A percentile compares a stretch with the other conserved stretches of the same genome.
Conservation (phyloP, 2,888 invertebrate genomes). For the Heterodera filipjevi region DNA sequence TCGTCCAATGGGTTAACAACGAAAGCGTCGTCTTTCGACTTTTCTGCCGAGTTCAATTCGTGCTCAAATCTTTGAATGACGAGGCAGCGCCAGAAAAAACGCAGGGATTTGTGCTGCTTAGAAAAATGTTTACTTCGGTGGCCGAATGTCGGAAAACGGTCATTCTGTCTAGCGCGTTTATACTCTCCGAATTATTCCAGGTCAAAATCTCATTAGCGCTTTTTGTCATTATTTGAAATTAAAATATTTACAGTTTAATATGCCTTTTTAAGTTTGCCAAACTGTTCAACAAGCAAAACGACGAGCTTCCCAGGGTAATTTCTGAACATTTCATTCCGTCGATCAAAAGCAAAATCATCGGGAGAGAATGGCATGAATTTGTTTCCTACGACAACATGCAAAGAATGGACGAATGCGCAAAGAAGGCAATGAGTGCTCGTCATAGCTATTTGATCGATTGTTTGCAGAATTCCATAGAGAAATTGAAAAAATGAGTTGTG, state of each 20-base stretch:
- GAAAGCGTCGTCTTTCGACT: slow-evolving; percentile 14
- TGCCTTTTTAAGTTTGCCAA: neutral
- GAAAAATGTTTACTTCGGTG: slow-evolving; percentile 5
- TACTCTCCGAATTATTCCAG: slow-evolving; percentile 16
- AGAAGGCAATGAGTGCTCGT: neutral
- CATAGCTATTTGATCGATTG: neutral
- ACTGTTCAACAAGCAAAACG: neutral
- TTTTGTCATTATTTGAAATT: no score
- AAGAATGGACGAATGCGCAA: neutral
- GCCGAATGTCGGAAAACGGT: neutral
- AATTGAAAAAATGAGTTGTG: neutral
- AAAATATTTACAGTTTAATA: no score
- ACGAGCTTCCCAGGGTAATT: neutral
- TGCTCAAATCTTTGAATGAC: neutral
- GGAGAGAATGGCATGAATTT: neutral
- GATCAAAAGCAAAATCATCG: slow-evolving; percentile 12
- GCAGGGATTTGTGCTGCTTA: slow-evolving; percentile 4
- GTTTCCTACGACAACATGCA: neutral
- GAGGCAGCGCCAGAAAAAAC: neutral
- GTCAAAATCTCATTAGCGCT: no score
- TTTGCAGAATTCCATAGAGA: neutral
- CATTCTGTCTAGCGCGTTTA: slow-evolving; percentile 9
- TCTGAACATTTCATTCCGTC: neutral
- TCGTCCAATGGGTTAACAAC: slow-evolving; percentile 20
- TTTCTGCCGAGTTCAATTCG: slow-evolving; percentile 24